phyloP scores from a whole-genome alignment of 2,113 vertebrate genomes.

The Myotis yumanensis region DNA sequence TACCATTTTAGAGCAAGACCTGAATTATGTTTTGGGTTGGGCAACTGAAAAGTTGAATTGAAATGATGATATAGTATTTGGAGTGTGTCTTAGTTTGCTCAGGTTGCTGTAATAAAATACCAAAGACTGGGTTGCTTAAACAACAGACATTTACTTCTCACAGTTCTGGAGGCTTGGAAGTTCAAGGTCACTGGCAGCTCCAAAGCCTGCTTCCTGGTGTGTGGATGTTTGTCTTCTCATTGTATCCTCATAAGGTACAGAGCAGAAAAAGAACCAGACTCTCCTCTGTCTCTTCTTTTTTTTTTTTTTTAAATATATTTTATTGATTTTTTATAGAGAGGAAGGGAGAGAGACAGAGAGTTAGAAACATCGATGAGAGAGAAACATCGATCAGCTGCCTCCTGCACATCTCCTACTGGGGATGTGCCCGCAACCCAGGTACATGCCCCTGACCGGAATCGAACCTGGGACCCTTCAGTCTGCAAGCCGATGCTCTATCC shows the following conservation, averaged over 20 bases:
- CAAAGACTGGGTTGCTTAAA: not conserved
- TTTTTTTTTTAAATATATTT: too few species aligned
- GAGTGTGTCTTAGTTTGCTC: not conserved
- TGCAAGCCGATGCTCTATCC: too few species aligned
- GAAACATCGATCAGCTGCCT: too few species aligned
- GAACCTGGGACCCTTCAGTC: too few species aligned
- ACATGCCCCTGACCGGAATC: too few species aligned
- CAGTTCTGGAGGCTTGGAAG: not conserved
- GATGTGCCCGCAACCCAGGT: too few species aligned
- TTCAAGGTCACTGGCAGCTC: not conserved
- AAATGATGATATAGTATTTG: not conserved
- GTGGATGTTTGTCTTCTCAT: not conserved
- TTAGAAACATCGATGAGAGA: too few species aligned
- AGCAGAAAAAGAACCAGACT: not conserved
- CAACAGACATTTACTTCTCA: not conserved
- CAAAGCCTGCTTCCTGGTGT: not conserved
- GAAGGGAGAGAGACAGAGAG: too few species aligned
- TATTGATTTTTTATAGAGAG: too few species aligned
- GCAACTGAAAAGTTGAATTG: not conserved
- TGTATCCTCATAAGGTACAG: not conserved
- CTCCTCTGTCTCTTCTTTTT: not conserved
- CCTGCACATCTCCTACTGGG: too few species aligned
- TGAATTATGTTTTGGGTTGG: not conserved
- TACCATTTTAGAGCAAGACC: not conserved
- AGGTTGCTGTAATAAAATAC: not conserved